Conservation (phyloP, 2,113 vertebrate genomes). For the Ia io region DNA sequence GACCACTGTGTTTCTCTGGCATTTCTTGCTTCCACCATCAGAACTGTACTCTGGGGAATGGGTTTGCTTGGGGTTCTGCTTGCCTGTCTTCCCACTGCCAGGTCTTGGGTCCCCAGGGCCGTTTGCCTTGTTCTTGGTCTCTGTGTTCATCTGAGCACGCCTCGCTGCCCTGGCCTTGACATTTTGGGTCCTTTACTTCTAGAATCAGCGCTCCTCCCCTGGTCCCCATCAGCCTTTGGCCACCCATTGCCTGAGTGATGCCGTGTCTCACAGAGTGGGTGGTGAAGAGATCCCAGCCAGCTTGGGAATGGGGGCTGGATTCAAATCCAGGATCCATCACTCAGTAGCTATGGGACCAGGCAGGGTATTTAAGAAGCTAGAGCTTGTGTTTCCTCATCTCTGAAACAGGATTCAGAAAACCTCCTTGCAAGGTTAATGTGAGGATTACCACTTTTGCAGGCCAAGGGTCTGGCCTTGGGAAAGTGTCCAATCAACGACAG, state of each 20-base stretch:
- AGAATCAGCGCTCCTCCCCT: not conserved
- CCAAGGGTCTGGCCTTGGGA: not conserved
- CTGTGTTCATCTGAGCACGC: not conserved
- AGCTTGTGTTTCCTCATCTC: not conserved
- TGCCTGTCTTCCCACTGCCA: not conserved
- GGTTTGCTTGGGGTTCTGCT: not conserved
- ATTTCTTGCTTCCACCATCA: accelerated
- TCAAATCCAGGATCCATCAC: not conserved
- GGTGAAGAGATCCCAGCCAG: not conserved
- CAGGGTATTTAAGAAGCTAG: not conserved
- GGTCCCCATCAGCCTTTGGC: not conserved
- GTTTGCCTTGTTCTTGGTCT: not conserved
- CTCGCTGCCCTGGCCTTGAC: not conserved
- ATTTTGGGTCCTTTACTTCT: not conserved
- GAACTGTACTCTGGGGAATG: accelerated
- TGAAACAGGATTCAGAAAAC: not conserved
- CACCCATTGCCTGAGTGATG: not conserved
- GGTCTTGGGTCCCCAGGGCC: not conserved
- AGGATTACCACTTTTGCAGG: not conserved
- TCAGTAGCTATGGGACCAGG: not conserved
- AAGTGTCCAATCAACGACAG: not conserved
- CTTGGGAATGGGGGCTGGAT: not conserved
- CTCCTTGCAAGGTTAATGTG: not conserved
- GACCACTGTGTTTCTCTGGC: accelerated
- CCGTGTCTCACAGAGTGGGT: not conserved